Percentiles rank a stretch among this genome's conserved stretches.
These are phyloP conservation scores for Pogonocherus hispidulus DNA, from an alignment of 2,888 invertebrate genomes.

Conservation along the genomic window DNA sequence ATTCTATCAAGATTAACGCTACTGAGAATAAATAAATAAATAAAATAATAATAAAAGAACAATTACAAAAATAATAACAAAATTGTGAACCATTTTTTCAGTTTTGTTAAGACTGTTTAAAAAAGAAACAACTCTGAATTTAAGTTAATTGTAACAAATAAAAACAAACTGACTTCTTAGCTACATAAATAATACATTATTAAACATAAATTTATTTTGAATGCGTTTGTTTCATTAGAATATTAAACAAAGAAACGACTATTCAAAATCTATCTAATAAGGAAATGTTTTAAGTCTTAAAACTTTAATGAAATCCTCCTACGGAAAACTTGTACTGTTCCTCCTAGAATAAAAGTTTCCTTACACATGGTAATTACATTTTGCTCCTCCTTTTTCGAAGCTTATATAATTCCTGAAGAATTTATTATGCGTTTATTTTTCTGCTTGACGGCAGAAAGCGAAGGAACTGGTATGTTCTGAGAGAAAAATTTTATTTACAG, in stretches of 20 bases:
- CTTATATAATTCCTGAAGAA: neutral
- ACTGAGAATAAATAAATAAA: too few species aligned
- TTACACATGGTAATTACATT: neutral
- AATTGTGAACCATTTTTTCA: constrained; percentile 6
- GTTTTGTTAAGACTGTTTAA: neutral
- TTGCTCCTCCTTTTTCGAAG: neutral
- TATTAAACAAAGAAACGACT: neutral
- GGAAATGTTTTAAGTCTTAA: neutral
- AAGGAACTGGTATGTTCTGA: too few species aligned
- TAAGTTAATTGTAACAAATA: too few species aligned
- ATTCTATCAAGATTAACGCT: too few species aligned
- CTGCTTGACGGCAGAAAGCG: neutral
- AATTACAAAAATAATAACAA: too few species aligned
- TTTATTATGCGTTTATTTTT: neutral
- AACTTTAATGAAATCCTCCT: neutral
- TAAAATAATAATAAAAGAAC: too few species aligned
- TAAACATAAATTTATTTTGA: too few species aligned
- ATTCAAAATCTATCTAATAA: neutral
- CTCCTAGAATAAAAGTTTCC: constrained; percentile 2
- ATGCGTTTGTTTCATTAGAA: too few species aligned
- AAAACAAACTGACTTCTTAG: too few species aligned
- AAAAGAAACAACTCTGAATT: too few species aligned
- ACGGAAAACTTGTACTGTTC: neutral
- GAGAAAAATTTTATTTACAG: too few species aligned
- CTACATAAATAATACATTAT: too few species aligned